phyloP scores from a whole-genome alignment of 35 echinoderm and acorn worm species.

The Nesometra sesokonis region DNA sequence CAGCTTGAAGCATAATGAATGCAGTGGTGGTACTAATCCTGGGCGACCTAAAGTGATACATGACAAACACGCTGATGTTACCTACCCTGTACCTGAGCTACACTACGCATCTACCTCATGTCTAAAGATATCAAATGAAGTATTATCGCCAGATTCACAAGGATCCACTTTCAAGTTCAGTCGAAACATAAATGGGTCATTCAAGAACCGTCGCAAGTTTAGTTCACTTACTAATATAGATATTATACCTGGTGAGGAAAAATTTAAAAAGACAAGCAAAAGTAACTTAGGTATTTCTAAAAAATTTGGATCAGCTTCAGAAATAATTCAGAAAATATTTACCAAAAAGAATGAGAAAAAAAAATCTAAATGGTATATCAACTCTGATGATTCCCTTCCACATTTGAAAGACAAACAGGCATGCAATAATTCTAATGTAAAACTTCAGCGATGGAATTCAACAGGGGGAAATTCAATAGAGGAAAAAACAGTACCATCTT shows the following conservation, averaged over 20 bases:
- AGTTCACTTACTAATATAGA: neutral
- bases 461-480: neutral
- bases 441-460: neutral
- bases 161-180: neutral
- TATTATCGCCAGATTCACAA: neutral
- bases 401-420: neutral
- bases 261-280: neutral
- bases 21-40: neutral
- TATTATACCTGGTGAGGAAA: neutral
- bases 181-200: neutral
- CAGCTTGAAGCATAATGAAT: neutral
- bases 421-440: neutral
- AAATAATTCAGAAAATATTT: constrained; percentile 63
- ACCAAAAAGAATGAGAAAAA: constrained; percentile 30
- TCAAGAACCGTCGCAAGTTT: neutral
- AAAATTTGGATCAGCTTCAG: constrained; percentile 85
- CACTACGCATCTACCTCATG: neutral
- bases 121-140: neutral
- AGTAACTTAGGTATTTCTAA: constrained; percentile 45
- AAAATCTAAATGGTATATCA: neutral
- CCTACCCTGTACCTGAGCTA: neutral
- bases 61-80: neutral
- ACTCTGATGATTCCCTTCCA: no score
- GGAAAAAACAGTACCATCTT: no score
- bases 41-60: no score